phyloP scores from a whole-genome alignment of 2,797 vertebrate species.

The Pipistrellus pygmaeus region DNA sequence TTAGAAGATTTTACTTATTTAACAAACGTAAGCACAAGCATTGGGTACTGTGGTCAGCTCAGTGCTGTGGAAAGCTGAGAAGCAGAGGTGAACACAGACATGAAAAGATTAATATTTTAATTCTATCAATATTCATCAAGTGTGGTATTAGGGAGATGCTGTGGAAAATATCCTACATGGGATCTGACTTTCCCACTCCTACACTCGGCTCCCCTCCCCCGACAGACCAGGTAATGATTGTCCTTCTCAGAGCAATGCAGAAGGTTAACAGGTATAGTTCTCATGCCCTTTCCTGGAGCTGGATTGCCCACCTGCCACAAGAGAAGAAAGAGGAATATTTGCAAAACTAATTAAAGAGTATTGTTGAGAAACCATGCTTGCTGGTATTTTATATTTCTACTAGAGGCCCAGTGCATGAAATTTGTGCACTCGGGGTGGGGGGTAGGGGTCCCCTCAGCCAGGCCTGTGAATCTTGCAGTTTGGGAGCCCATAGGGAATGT shows the following conservation, averaged over 20 bases:
- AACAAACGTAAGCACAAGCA: constrained; percentile 5
- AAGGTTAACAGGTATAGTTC: background rate
- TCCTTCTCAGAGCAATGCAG: background rate
- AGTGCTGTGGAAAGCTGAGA: background rate
- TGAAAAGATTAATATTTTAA: constrained; percentile 4
- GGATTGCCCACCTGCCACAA: background rate
- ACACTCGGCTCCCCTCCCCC: fast-evolving
- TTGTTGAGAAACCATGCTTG: background rate
- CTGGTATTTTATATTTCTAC: constrained; percentile 38
- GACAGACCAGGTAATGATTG: too few species aligned
- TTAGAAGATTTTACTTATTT: background rate
- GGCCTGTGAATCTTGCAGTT: too few species aligned
- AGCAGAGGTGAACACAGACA: background rate
- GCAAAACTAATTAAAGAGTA: background rate
- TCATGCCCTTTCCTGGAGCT: background rate
- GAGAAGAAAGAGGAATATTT: background rate
- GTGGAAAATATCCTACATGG: background rate
- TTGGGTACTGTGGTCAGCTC: background rate
- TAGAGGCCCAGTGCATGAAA: too few species aligned
- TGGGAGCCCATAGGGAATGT: too few species aligned
- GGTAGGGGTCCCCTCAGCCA: too few species aligned
- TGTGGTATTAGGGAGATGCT: background rate
- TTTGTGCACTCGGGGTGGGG: too few species aligned
- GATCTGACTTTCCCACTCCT: too few species aligned
- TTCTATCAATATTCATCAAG: background rate